These are phyloP conservation scores for Hofmannophila pseudospretella DNA, from an alignment of 2,888 invertebrate genomes.

Conservation along the genomic window DNA sequence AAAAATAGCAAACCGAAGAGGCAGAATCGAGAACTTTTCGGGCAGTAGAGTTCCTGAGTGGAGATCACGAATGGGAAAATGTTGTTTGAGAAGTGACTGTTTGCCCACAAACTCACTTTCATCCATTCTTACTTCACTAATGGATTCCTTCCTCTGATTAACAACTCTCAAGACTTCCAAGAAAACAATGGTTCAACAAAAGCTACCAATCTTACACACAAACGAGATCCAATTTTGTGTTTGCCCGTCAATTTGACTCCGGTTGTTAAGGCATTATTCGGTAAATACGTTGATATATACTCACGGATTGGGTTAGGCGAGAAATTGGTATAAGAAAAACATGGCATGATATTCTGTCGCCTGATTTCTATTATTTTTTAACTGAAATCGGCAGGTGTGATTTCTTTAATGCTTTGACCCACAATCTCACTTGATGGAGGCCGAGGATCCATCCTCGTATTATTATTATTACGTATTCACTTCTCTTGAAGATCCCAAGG, in stretches of 20 bases:
- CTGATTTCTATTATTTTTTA: no score
- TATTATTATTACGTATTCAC: no score
- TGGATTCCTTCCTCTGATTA: constrained; percentile 9
- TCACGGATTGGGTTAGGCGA: background rate
- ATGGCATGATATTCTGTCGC: no score
- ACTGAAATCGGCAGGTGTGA: no score
- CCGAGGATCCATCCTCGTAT: no score
- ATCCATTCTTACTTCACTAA: constrained; percentile 3
- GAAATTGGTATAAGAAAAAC: background rate
- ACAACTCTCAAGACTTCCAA: constrained; percentile 24
- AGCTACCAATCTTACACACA: constrained; percentile 57
- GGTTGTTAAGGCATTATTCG: constrained; percentile 22
- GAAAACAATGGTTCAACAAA: constrained; percentile 38
- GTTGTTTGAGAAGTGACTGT: no score
- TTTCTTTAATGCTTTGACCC: no score
- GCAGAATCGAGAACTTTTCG: background rate
- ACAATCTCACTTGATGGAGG: no score
- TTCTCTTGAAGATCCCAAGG: no score
- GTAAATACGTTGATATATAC: constrained; percentile 12
- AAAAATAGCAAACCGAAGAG: no score
- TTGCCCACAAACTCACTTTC: background rate
- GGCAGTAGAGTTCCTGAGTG: no score
- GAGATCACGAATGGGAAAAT: no score
- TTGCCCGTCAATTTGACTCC: constrained; percentile 35
- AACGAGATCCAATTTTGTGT: constrained; percentile 43